Base-by-base conservation (phyloP, 1,140 invertebrate genomes). In the Frieseomelitta varia region DNA sequence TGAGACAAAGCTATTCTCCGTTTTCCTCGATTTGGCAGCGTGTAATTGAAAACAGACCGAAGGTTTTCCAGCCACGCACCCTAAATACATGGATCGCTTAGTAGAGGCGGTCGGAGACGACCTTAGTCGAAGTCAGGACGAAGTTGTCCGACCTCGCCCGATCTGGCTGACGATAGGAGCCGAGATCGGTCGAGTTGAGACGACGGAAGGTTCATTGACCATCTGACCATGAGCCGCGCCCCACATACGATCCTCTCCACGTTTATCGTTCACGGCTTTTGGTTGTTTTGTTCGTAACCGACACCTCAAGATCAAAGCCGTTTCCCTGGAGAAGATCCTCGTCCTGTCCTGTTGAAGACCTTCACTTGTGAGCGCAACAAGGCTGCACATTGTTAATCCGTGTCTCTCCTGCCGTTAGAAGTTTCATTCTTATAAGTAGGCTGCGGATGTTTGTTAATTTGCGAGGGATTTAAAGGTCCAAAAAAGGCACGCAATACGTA, bases 201-300 rank as follows among this genome's bases (percentile, higher is more conserved):
- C 81, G 90, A 83, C 82, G 82, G 81, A 84, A 87, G 84, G 92
- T 90, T 93, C 93, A 90, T 91, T 93, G 93, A 93, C 93, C 92
- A 92, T 93, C 92, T 93, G 93, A 93, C 93, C 93, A 93, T 93
- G 93, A 93, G 93, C 92, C 92, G 92, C 93, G 92, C 93, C 93
- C 93, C 91, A 91, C 90, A 93, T 93, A 77, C 69, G 65, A 63
- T 80, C 68, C 83, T 79, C 81, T 76, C 51, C 73, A 81, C 84
- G 84, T 85, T 85, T 79, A 82, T 80, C 76, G 61, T 71, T 55
- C 68, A 80, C 74, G 53, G 84, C 71, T 88, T 89, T 89, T 80
- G 87, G 85, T 89, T 85, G 88, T 89, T 89, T 88, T 89, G 80
- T 67, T 89, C 87, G 86, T 61, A 81, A 79, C 75, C 77, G 72